Evolutionary conservation across 2,888 invertebrate genomes (phyloP), one percentile per base, ranked within the genome.

Genomic region (Zhuqinia jingwanae): DNA sequence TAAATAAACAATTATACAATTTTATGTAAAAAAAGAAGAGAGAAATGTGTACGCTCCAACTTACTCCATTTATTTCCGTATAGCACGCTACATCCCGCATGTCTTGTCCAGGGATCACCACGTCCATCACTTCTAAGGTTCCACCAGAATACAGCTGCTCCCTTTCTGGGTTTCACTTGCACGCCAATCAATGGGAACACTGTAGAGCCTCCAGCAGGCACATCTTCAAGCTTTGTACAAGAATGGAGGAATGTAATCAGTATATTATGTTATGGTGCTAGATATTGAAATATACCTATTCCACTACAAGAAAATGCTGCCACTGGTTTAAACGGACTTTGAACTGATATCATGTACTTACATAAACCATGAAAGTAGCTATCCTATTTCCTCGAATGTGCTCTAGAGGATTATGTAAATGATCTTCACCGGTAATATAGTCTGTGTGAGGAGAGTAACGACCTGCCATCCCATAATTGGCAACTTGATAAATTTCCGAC

Each of bases 51-150:
- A n/a, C n/a, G n/a, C n/a, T 25, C 22, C 1, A 45, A 56, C 89
- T 89, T 88, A 91, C 91, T 91, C 91, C 91, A 91, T 89, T 91
- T 91, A 50, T 91, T 90, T 60, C 91, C 91, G n/a, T 90, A 90
- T 11, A 91, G 88, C 0, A 91, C 91, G 25, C 91, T 91, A 68
- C 91, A 91, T 20, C 90, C 91, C 13, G 91, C 91, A 65, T 91
- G 91, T 15, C 91, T 70, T 6, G 91, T 91, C 27, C 90, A 81
- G 8, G 90, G 90, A 81, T 91, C 91, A 15, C 91, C 91, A 5
- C 88, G 63, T 3, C 91, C 91, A 87, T 91, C 91, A 11, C 88
- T 88, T 70, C 90, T 84, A 11, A 91, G 87, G 79, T 91, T 91
- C 89, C 90, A 91, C 91, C 91, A 91, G 79, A 91, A 91, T 0